phyloP scores from a whole-genome alignment of 1,140 invertebrate species.

The Pentalonia nigronervosa region DNA sequence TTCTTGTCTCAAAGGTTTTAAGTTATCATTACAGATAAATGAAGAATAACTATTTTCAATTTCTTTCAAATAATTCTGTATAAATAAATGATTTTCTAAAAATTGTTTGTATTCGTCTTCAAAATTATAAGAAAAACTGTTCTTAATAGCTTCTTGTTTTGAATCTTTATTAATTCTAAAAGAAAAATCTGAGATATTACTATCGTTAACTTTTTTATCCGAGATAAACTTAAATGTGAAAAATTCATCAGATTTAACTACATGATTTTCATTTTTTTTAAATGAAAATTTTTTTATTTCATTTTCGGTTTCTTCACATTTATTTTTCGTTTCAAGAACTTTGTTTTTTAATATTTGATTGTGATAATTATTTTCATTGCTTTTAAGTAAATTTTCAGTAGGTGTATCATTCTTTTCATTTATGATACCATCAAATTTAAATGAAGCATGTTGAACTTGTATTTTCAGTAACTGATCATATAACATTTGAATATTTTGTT shows the following conservation, averaged over 20 bases:
- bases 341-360: background rate
- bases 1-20: constrained; percentile 36
- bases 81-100: constrained; percentile 13
- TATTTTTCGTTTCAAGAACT: background rate
- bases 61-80: constrained; percentile 18
- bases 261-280: background rate
- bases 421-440: background rate
- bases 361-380: constrained; percentile 9
- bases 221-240: constrained; percentile 28
- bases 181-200: background rate
- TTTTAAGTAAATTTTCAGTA: background rate
- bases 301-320: background rate
- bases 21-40: background rate
- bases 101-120: constrained; percentile 35
- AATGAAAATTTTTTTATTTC: constrained; percentile 19
- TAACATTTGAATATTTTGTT: constrained; percentile 14
- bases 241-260: background rate
- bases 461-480: background rate
- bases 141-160: background rate
- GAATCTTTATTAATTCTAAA: constrained; percentile 20
- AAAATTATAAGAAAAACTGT: background rate
- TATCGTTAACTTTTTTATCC: background rate
- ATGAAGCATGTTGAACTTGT: background rate
- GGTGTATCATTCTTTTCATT: background rate
- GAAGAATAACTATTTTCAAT: constrained; percentile 18